Base-by-base conservation (phyloP, 2,113 vertebrate species). In the Aepyceros melampus region DNA sequence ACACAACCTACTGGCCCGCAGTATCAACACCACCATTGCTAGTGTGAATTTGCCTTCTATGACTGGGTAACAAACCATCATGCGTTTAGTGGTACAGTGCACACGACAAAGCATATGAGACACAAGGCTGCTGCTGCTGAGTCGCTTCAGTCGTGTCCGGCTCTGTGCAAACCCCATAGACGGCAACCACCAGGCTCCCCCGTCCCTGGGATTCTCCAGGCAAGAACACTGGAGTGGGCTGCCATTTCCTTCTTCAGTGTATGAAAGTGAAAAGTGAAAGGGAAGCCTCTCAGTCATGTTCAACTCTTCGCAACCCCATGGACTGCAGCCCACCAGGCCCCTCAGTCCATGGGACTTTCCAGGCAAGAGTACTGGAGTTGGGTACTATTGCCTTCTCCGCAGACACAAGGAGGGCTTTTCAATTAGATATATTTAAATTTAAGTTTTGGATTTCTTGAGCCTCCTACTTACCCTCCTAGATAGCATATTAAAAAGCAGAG, bases 261-360 rank as follows among this genome's bases (percentile, higher is more conserved):
- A 12, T 58, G 56, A 27, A 4, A 58, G 25, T 58, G 56, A 58
- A 58, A 12, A 27, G 0, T 58, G 23, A 58, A 58, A 58, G 25
- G 10, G 25, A 58, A 27, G 10, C 27, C 25, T 0, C 56, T 27
- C 23, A 27, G 25, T 58, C 0, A 0, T 2, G 4, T 58, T 27
- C 0, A 23, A 58, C 56, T 58, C 25, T 58, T 27, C 0, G 4
- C 10, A 27, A 27, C 25, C 25, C 0, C 25, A 27, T 58, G 56
- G 56, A 58, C 56, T 58, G 56, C 56, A 58, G 56, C 56, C 56
- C 25, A 60, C 25, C 11, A 13, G 56, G 56, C 56, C 1, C 55
- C 55, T 56, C 23, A 0, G 1, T 56, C 55, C 55, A 56, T 11
- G 55, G 55, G 55, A 56, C 23, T 56, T 56, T 56, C 23, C 55